Base-by-base conservation (phyloP, 1,140 invertebrate species). In the Gryon sp. region DNA sequence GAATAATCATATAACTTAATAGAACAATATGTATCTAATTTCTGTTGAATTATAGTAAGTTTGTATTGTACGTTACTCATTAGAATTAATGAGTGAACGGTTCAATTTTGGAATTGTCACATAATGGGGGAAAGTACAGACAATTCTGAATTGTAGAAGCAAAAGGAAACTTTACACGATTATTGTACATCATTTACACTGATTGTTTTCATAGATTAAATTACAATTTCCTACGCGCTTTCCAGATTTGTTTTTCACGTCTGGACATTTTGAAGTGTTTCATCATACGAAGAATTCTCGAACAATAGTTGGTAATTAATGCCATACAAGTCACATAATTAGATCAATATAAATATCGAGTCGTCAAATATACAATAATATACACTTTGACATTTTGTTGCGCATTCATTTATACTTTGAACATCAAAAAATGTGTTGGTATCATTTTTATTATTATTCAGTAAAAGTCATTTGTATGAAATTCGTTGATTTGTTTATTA, bases 321-420 rank as follows among this genome's bases (percentile, higher is more conserved):
- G 15, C 43, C 38, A 20, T 70, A 46, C 28, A 11, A 43, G 45
- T 72, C 28, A 46, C 11, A 38, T 60, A 48, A 6, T 65, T 48
- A 19, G 19, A 66, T 50, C 38, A 14, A 76, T 76, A 68, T 34
- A 68, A 76, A 63, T 48, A 57, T n/a, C 16, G 19, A 50, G 26
- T 68, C 15, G 62, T 30, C 63, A 66, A 63, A 68, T 57, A 50
- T 55, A 63, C 38, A 66, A 34, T 69, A 76, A 66, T 66, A 62
- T 76, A 76, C 63, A 76, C 28, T 68, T 38, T 34, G 46, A 59
- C 53, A 59, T 63, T 19, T 8, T 18, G 15, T 63, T 20, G 28
- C 26, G 15, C 32, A 22, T n/a, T 53, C 16, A 28, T 41, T 48
- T 40, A 63, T 57, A 41, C 19, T 43, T 70, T 40, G 38, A 55